Evolutionary conservation across 2,888 invertebrate species (phyloP).

Genomic region (Phalangium opilio): DNA sequence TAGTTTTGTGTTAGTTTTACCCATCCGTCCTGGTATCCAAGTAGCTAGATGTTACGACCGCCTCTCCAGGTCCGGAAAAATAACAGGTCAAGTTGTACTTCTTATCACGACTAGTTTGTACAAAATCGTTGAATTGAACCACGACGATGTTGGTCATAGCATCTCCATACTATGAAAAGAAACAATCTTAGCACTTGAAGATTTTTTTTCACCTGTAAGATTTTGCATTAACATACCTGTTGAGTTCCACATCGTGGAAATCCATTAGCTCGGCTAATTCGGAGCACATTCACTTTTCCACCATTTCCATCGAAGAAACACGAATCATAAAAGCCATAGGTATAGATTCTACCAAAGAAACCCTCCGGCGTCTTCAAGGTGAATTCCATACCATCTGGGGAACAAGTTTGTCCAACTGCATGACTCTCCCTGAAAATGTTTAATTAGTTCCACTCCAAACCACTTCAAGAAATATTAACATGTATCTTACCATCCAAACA

Average conservation of each 20-base stretch:
- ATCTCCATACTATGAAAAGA: slow-evolving; percentile 55
- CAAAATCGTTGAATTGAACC: slow-evolving; percentile 82
- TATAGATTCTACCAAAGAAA: slow-evolving; percentile 76
- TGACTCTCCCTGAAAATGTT: no score
- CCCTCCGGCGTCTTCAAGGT: slow-evolving; percentile 73
- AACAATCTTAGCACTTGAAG: not conserved
- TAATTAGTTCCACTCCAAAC: no score
- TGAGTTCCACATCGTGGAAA: slow-evolving; percentile 87
- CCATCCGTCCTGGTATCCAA: slow-evolving; percentile 23
- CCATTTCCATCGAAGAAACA: slow-evolving; percentile 86
- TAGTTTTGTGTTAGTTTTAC: slow-evolving; percentile 65
- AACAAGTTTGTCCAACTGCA: slow-evolving; percentile 76
- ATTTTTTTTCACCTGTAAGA: no score
- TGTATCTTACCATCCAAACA: slow-evolving; percentile 16
- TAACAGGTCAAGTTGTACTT: slow-evolving; percentile 83
- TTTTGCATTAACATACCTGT: slow-evolving; percentile 46
- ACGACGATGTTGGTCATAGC: slow-evolving; percentile 87
- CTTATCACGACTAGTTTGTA: slow-evolving; percentile 77
- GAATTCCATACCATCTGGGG: slow-evolving; percentile 88
- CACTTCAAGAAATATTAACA: no score
- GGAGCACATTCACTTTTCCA: slow-evolving; percentile 60
- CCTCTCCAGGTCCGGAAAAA: slow-evolving; percentile 79
- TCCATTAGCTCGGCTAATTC: slow-evolving; percentile 70
- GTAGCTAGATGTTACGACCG: slow-evolving; percentile 61
- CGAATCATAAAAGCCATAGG: slow-evolving; percentile 75